Conservation (phyloP, 1,140 invertebrate genomes). For the Asobara japonica region DNA sequence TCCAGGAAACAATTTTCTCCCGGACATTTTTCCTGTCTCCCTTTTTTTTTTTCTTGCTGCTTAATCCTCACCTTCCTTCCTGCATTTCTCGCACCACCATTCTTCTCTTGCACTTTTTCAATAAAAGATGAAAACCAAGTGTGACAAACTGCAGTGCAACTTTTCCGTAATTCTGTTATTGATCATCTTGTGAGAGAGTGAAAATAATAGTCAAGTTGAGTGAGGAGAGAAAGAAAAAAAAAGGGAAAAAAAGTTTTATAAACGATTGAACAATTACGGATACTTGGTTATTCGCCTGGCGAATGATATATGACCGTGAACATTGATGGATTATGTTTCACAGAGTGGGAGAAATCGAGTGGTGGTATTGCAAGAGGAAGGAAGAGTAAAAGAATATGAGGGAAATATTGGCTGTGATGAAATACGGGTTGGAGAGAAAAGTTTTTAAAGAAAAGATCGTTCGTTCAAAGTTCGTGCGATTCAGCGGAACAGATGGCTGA, state of each 20-base stretch:
- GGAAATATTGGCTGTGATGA: conserved; percentile 22
- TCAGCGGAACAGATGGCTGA: conserved; percentile 26
- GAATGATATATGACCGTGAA: conserved; percentile 24
- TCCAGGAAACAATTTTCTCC: neutral
- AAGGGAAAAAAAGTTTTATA: neutral
- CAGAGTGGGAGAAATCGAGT: neutral
- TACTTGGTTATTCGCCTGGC: conserved; percentile 13
- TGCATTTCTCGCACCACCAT: neutral
- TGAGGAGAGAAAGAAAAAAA: neutral
- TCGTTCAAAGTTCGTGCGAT: conserved; percentile 15
- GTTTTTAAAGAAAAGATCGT: conserved; percentile 19
- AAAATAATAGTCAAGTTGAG: too few relatives aligned
- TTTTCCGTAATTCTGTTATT: conserved; percentile 2
- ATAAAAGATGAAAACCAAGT: neutral
- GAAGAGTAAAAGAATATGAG: neutral
- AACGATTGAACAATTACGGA: conserved; percentile 20
- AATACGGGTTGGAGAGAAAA: conserved; percentile 27
- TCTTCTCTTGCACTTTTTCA: neutral
- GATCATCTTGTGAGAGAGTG: neutral
- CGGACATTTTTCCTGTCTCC: neutral
- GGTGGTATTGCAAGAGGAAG: neutral
- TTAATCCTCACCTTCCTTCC: neutral
- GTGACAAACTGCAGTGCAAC: neutral
- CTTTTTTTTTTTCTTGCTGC: neutral
- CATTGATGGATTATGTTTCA: conserved; percentile 25